Evolutionary conservation across 2,113 vertebrate genomes (phyloP).

Genomic region (Amblyopsis rosae): DNA sequence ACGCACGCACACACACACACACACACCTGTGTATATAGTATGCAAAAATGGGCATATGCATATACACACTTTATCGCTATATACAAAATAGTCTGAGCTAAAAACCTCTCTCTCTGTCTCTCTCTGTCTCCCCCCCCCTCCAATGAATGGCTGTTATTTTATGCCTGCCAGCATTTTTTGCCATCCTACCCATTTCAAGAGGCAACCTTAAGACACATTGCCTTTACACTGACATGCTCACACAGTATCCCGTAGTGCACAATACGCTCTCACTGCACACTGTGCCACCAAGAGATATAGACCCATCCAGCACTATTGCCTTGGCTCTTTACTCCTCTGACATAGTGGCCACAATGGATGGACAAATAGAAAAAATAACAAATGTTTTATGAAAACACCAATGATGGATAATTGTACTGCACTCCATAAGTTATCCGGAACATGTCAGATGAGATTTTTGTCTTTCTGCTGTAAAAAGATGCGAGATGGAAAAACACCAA

Average conservation of each 20-base stretch:
- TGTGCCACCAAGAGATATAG: conserved; percentile 13
- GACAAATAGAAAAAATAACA: too few species aligned
- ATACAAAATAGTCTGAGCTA: not conserved
- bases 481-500: too few species aligned
- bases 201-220: conserved; percentile 27
- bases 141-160: conserved; percentile 43
- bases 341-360: too few species aligned
- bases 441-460: too few species aligned
- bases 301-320: not conserved
- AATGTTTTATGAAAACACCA: too few species aligned
- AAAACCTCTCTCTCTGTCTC: conserved; percentile 9
- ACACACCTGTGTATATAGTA: not conserved
- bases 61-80: not conserved
- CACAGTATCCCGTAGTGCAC: not conserved
- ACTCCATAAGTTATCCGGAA: too few species aligned
- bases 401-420: too few species aligned
- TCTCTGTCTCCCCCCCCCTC: too few species aligned
- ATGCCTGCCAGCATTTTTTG: conserved; percentile 38
- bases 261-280: conserved; percentile 6
- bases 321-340: too few species aligned
- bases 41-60: not conserved
- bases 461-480: too few species aligned
- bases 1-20: too few species aligned
- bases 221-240: conserved; percentile 13
- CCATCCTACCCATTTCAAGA: conserved; percentile 22